Percentiles rank a stretch among this genome's conserved stretches.
Conservation (phyloP, 2,113 vertebrate genomes). For the Mobula birostris region DNA sequence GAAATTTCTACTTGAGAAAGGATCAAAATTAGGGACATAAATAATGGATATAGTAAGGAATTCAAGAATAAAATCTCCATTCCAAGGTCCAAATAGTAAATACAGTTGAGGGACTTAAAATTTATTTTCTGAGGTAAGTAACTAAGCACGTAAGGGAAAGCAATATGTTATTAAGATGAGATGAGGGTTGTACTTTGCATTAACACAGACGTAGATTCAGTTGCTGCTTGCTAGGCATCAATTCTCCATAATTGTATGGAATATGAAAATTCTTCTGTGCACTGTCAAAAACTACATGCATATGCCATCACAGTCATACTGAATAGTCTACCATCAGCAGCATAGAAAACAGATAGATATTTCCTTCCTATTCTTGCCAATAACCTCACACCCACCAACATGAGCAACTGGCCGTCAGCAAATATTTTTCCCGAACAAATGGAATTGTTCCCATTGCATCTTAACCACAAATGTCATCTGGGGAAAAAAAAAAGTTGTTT, state of each 20-base stretch:
- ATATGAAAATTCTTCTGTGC: not conserved
- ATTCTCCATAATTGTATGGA: not conserved
- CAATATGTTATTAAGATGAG: not conserved
- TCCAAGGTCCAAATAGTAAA: no score
- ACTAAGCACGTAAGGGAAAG: not conserved
- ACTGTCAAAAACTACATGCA: not conserved
- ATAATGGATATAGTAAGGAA: not conserved
- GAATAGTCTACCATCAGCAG: not conserved
- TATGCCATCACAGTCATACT: not conserved
- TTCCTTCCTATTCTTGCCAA: not conserved
- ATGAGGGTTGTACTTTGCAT: not conserved
- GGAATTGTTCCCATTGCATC: not conserved
- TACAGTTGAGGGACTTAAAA: not conserved
- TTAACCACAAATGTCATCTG: conserved; percentile 9
- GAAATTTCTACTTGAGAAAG: not conserved
- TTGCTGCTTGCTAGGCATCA: not conserved
- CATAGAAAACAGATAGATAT: not conserved
- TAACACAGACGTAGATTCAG: not conserved
- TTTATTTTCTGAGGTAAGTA: not conserved
- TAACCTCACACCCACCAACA: not conserved
- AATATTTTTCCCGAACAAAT: not conserved
- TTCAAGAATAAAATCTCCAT: no score
- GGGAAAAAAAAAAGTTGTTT: not conserved
- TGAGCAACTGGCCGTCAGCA: no score
- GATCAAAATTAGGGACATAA: not conserved